Base-by-base conservation (phyloP, 2,797 vertebrate species). In the Manis javanica region DNA sequence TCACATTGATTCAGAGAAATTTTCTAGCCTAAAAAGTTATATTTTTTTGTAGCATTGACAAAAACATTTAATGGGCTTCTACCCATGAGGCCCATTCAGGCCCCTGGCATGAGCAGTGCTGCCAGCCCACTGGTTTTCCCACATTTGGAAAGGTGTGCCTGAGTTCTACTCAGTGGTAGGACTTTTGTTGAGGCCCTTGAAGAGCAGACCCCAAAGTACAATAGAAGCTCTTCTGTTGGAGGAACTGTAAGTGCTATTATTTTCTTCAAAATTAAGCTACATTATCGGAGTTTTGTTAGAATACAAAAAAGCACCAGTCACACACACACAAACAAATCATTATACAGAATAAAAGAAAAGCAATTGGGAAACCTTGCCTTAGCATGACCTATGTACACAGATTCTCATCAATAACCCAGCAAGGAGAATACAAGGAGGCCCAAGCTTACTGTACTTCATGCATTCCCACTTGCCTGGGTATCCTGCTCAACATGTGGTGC, bases 1-100 rank as follows among this genome's bases (percentile, higher is more conserved):
- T 90, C 42, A 94, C 61, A 79, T 26, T 77, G 64, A 92, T 88
- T 95, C n/a, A 90, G 24, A 92, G 14, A 92, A 86, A 86, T 82
- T 5, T 82, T 69, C 26, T 68, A 16, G 61, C 14, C 11, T 59
- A 63, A 88, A 81, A 61, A 68, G 68, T 57, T 74, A 64, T 71
- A 29, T 59, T 78, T 78, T 72, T 66, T 72, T 71, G n/a, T 74
- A 82, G 12, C 51, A 90, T n/a, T 93, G n/a, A 82, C 37, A 82
- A 85, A 91, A 87, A 69, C 6, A 91, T 59, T 94, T 91, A 90
- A 51, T 57, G 46, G 46, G 37, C 19, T 82, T 92, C 90, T 72
- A 85, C 66, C 16, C 16, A 78, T 61, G 42, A 49, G 59, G 3
- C 66, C 4, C n/a, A 75, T 7, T 85, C 37, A 88, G 10, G 29